Conservation (phyloP, 2,797 vertebrate species). For the Cuculus canorus region DNA sequence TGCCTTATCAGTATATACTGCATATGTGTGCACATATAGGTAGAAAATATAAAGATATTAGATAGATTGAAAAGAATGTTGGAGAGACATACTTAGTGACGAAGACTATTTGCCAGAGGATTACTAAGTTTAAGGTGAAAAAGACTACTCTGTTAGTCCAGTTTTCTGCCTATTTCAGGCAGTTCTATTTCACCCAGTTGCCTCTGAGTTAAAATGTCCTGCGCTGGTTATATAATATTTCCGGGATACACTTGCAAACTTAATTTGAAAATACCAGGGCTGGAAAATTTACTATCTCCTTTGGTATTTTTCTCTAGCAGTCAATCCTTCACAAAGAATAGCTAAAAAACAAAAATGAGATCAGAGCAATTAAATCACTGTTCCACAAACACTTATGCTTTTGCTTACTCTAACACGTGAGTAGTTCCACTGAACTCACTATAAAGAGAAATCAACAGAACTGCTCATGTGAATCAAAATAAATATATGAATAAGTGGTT, state of each 20-base stretch:
- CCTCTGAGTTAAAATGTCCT: neutral
- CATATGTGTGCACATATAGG: neutral
- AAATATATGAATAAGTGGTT: slow-evolving; percentile 7
- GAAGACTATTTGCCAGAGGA: neutral
- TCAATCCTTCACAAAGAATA: neutral
- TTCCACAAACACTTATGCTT: slow-evolving; percentile 31
- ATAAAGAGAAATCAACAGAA: slow-evolving; percentile 45
- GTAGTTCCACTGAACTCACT: slow-evolving; percentile 47
- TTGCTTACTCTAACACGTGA: slow-evolving; percentile 54
- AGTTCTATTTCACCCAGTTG: neutral
- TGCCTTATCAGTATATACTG: neutral
- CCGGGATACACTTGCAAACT: neutral
- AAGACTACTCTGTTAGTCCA: neutral
- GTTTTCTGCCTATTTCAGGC: neutral
- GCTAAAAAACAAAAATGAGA: neutral
- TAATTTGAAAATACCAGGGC: neutral
- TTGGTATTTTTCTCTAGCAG: neutral
- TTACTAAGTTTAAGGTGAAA: neutral
- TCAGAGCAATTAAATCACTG: slow-evolving; percentile 59
- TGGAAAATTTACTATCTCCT: neutral
- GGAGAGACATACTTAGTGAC: neutral
- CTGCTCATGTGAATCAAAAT: slow-evolving; percentile 42
- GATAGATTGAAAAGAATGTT: neutral
- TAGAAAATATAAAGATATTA: neutral
- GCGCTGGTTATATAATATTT: neutral